Conservation (phyloP, 2,888 invertebrate species). For the Drosophila conformis region DNA sequence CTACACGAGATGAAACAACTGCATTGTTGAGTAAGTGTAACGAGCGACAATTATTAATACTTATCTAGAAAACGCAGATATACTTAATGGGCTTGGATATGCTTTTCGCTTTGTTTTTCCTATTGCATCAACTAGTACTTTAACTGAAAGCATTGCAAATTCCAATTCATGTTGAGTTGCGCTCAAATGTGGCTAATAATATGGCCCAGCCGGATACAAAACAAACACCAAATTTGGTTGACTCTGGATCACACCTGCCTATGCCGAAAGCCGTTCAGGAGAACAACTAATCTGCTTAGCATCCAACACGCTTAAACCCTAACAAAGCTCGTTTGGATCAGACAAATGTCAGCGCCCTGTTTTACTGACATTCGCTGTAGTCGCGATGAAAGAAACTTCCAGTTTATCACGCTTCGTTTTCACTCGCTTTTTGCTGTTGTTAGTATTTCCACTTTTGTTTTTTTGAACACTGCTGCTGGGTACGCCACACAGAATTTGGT, state of each 20-base stretch:
- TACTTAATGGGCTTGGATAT: not conserved
- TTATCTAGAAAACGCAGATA: not conserved
- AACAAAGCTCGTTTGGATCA: slow-evolving; percentile 53
- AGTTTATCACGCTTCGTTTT: slow-evolving; percentile 40
- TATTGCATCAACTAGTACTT: not conserved
- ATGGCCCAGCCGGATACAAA: not conserved
- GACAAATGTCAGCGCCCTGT: slow-evolving; percentile 33
- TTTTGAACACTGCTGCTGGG: slow-evolving; percentile 10
- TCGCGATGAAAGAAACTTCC: slow-evolving; percentile 33
- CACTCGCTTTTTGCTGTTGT: slow-evolving; percentile 1
- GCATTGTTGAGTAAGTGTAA: not conserved
- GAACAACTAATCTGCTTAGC: slow-evolving; percentile 45
- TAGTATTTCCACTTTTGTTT: not conserved
- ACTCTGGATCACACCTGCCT: not conserved
- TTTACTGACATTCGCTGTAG: slow-evolving; percentile 37
- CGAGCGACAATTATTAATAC: not conserved
- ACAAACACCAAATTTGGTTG: not conserved
- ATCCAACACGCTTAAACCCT: slow-evolving; percentile 41
- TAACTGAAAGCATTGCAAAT: not conserved
- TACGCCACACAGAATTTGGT: slow-evolving; percentile 21
- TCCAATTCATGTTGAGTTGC: not conserved
- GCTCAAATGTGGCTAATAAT: not conserved
- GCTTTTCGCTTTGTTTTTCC: not conserved
- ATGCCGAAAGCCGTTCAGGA: slow-evolving; percentile 6
- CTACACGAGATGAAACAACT: slow-evolving; percentile 10